These are phyloP conservation scores for Heliconius erato DNA, from an alignment of 2,888 invertebrate species.

Conservation along the genomic window DNA sequence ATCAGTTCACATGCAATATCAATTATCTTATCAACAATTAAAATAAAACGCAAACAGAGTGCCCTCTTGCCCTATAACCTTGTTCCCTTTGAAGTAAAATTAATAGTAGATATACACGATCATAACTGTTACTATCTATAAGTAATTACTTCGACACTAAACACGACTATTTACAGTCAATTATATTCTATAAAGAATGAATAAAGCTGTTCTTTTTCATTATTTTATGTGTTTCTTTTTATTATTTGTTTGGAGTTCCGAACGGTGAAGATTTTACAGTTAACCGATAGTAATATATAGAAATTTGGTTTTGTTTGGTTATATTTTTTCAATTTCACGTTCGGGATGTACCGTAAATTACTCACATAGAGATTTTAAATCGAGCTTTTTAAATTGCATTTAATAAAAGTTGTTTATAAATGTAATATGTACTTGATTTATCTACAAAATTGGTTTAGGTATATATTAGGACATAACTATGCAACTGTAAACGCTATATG, in stretches of 20 bases:
- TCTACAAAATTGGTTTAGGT: too few species aligned
- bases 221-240: background rate
- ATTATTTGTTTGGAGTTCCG: background rate
- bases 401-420: background rate
- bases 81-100: constrained; percentile 11
- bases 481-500: too few species aligned
- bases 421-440: too few species aligned
- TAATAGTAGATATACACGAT: background rate
- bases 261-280: background rate
- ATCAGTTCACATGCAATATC: constrained; percentile 14
- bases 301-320: background rate
- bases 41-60: constrained; percentile 11
- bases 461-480: too few species aligned
- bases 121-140: background rate
- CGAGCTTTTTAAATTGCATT: background rate
- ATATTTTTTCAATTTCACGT: background rate
- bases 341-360: background rate
- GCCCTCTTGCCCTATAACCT: constrained; percentile 19
- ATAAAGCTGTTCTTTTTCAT: background rate
- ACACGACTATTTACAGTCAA: constrained; percentile 12
- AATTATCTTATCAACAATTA: constrained; percentile 3
- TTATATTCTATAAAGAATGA: constrained; percentile 9
- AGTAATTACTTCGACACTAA: constrained; percentile 12
- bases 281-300: constrained; percentile 1
- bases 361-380: background rate